A percentile compares a stretch with the other conserved stretches of the same genome.
phyloP scores from a whole-genome alignment of 2,888 invertebrate species.

The Branchipolynoe longqiensis region DNA sequence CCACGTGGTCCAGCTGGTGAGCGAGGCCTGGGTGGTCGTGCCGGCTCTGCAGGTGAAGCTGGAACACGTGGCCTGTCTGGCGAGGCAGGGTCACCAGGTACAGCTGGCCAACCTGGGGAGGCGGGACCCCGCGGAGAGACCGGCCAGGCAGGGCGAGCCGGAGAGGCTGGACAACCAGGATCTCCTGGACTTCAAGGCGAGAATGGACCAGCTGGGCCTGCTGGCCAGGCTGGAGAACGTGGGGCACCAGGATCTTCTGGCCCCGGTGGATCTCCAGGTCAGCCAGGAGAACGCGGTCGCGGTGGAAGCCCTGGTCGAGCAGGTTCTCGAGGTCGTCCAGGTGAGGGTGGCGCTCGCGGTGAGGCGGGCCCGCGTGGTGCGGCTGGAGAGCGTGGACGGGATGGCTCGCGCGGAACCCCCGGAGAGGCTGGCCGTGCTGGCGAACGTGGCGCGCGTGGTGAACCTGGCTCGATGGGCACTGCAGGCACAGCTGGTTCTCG shows the following conservation, averaged over 20 bases:
- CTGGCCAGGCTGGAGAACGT: constrained; percentile 60
- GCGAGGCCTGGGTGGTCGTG: constrained; percentile 54
- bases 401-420: constrained; percentile 66
- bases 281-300: constrained; percentile 37
- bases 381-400: constrained; percentile 69
- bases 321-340: constrained; percentile 47
- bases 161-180: constrained; percentile 56
- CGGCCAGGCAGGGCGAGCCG: constrained; percentile 57
- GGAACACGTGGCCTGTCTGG: constrained; percentile 47
- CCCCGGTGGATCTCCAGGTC: constrained; percentile 30
- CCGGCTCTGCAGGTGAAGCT: not conserved
- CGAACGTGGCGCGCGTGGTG: constrained; percentile 57
- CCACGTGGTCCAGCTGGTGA: constrained; percentile 62
- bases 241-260: constrained; percentile 63
- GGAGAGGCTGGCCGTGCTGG: constrained; percentile 60
- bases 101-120: not conserved
- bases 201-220: not conserved
- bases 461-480: constrained; percentile 61
- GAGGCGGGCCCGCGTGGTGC: constrained; percentile 44
- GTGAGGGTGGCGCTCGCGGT: constrained; percentile 58
- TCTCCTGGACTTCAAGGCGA: not conserved
- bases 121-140: constrained; percentile 20
- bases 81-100: constrained; percentile 55
- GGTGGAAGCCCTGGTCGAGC: constrained; percentile 59
- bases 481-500: constrained; percentile 60